These are phyloP conservation scores for Cheirogaleus medius DNA, from an alignment of 2,113 vertebrate species.

Conservation along the genomic window DNA sequence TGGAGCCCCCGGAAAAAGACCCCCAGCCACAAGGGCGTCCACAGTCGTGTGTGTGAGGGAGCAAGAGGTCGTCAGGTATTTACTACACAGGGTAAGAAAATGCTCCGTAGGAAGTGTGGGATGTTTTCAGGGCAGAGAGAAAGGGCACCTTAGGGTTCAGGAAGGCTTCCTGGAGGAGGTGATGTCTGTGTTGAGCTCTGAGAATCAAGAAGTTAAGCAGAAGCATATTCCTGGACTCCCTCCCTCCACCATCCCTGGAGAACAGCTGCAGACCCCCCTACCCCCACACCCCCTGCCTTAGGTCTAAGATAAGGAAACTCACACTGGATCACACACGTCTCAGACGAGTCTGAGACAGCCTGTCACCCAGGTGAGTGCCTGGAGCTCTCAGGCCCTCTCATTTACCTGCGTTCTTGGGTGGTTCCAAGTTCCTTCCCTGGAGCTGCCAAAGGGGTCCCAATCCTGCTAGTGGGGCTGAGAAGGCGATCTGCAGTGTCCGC, in stretches of 20 bases:
- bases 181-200: background rate
- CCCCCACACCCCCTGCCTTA: too few relatives aligned
- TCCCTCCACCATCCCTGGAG: background rate
- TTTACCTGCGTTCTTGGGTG: slow-evolving; percentile 1
- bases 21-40: background rate
- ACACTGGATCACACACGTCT: background rate
- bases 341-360: background rate
- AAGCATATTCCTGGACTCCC: background rate
- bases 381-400: background rate
- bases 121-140: background rate
- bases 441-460: background rate
- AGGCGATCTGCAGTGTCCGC: background rate
- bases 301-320: background rate
- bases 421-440: background rate
- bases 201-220: slow-evolving; percentile 22
- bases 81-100: background rate
- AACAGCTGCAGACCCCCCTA: background rate
- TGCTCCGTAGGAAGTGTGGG: background rate
- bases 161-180: background rate
- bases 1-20: too few relatives aligned
- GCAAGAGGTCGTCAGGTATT: background rate
- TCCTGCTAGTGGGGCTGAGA: background rate
- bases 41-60: background rate
- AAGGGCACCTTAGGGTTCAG: background rate
- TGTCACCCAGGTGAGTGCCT: background rate